Conservation (phyloP, 2,888 invertebrate genomes). For the Tenthredo notha region DNA sequence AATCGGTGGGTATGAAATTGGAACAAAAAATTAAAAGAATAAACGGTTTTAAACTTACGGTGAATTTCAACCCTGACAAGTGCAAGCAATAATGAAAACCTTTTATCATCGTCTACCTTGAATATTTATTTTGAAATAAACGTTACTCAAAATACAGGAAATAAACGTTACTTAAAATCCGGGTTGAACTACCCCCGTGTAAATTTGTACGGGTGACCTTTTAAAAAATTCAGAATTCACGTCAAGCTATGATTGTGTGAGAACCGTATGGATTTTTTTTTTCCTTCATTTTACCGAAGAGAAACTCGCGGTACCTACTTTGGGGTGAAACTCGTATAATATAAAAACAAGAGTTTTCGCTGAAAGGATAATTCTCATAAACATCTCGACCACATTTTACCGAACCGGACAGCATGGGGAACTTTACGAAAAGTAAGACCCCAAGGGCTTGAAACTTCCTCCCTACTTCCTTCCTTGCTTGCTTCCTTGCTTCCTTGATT, state of each 20-base stretch:
- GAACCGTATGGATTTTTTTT: neutral
- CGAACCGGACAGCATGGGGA: neutral
- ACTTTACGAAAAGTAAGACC: neutral
- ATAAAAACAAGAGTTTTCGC: neutral
- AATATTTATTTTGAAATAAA: neutral
- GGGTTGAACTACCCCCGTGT: neutral
- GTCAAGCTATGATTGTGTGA: neutral
- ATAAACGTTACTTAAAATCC: slow-evolving; percentile 9
- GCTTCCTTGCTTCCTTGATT: neutral
- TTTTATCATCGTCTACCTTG: neutral
- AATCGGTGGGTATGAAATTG: neutral
- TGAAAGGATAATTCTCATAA: slow-evolving; percentile 33
- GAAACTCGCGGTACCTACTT: neutral
- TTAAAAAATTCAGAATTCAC: neutral
- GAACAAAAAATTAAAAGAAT: neutral
- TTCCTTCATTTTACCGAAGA: neutral
- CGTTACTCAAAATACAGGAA: neutral
- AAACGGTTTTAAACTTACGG: neutral
- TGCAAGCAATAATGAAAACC: neutral
- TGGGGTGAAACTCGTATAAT: slow-evolving; percentile 7
- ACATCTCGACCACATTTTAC: slow-evolving; percentile 21
- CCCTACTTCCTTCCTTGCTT: neutral
- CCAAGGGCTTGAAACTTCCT: slow-evolving; percentile 29
- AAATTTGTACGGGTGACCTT: neutral
- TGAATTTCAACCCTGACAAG: too few relatives aligned